Evolutionary conservation across 1,140 invertebrate species (phyloP), one percentile per base, ranked within the genome.

Genomic region (Papilio glaucus): DNA sequence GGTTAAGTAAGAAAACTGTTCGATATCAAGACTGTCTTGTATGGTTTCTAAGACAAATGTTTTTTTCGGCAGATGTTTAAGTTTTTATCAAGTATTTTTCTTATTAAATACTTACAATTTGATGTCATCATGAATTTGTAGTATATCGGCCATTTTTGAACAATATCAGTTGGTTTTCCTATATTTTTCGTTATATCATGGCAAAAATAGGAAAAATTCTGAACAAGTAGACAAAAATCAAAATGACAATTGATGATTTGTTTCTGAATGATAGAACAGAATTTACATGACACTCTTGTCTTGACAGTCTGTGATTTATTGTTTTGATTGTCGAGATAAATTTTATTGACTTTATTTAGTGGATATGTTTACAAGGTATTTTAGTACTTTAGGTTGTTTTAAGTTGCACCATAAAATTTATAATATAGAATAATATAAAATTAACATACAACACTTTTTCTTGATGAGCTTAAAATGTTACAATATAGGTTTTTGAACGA

Each of bases 111-210:
- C 60, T 62, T 42, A 63, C 33, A 79, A 61, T 80, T 91, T 92
- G 49, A 92, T 91, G 83, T 92, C 90, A 87, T 91, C 90, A 67
- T 92, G 88, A 76, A 92, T 87, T 77, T 85, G 61, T 73, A 86
- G 68, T 74, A 85, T 82, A 74, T 92, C 90, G 82, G 90, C 89
- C 90, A 92, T 92, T 82, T 83, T 87, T 61, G 67, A 72, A 29
- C 60, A 75, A 71, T 79, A 75, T 68, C 26, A 41, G 57, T 68
- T 38, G 71, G 49, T 45, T 53, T 77, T 63, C 75, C 71, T 60
- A 60, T 39, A 75, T 75, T 83, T 77, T 75, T 65, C 63, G 33
- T 15, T 72, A 75, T 76, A 73, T 68, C 77, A 77, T 72, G 62
- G 71, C 70, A 69, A 49, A 53, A 12, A 69, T 37, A 53, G 65